phyloP scores from a whole-genome alignment of 2,113 vertebrate genomes.

The Chloropsis hardwickii region DNA sequence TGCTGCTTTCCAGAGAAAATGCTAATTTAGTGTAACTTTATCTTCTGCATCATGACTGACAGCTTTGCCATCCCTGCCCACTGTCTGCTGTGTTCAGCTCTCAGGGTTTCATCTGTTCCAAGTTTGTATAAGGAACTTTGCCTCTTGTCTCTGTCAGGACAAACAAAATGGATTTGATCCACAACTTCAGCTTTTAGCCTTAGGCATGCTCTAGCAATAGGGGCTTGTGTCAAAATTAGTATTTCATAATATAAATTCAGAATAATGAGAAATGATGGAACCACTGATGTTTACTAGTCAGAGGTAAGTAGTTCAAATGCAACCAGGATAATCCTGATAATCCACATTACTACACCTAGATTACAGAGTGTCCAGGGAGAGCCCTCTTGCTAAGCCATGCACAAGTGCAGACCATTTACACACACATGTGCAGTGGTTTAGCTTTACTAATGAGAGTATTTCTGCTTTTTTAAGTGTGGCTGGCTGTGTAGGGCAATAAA shows the following conservation, averaged over 20 bases:
- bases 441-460: not conserved
- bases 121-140: not conserved
- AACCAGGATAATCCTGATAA: not conserved
- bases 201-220: not conserved
- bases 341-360: not conserved
- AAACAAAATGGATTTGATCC: not conserved
- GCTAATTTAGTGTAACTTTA: not conserved
- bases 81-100: not conserved
- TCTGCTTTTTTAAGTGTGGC: not conserved
- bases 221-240: not conserved
- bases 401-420: not conserved
- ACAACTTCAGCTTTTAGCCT: not conserved
- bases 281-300: not conserved
- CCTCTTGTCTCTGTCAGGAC: not conserved
- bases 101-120: not conserved
- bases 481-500: not conserved
- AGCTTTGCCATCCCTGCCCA: not conserved
- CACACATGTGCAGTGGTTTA: not conserved
- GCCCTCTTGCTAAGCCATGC: fast-evolving
- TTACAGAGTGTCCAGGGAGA: fast-evolving
- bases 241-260: not conserved
- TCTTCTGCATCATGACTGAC: not conserved
- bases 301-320: not conserved
- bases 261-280: not conserved
- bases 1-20: not conserved